Percentiles rank a stretch among this genome's conserved stretches.
Conservation (phyloP, 2,113 vertebrate species). For the Triplophysa tibetana region DNA sequence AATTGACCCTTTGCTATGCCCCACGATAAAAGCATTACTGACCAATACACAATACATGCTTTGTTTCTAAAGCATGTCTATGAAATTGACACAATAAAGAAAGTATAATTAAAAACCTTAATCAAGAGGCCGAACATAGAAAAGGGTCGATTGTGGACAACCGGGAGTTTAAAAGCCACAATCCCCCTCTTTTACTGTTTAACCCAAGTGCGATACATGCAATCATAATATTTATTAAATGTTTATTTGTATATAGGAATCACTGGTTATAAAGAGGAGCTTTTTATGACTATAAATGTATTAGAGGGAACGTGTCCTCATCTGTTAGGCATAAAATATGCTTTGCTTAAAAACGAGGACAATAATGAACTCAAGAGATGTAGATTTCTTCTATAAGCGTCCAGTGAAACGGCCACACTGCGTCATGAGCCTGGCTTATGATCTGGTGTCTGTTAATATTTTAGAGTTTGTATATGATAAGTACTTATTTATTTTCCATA, state of each 20-base stretch:
- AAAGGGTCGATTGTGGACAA: too few species aligned
- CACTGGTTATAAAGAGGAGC: conserved; percentile 13
- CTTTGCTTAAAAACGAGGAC: background rate
- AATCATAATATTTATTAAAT: conserved; percentile 19
- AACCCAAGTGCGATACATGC: conserved; percentile 37
- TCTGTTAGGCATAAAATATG: background rate
- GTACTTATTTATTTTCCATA: conserved; percentile 51
- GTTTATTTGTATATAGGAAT: conserved; percentile 19
- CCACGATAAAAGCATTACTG: too few species aligned
- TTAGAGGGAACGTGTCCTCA: conserved; percentile 17
- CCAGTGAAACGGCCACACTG: conserved; percentile 35
- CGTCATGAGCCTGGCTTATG: conserved; percentile 41
- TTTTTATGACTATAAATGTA: conserved; percentile 19
- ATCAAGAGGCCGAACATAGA: too few species aligned
- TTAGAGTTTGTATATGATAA: conserved; percentile 37
- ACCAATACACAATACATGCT: too few species aligned
- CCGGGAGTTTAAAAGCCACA: conserved; percentile 9
- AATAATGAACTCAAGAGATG: background rate
- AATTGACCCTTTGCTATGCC: background rate
- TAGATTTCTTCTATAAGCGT: conserved; percentile 7
- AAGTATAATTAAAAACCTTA: too few species aligned
- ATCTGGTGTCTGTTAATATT: conserved; percentile 34
- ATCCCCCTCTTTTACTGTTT: conserved; percentile 5
- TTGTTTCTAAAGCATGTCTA: too few species aligned
- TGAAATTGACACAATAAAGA: too few species aligned